Percentiles rank a stretch among this genome's conserved stretches.
phyloP scores from a whole-genome alignment of 1,140 invertebrate species.

The Gerris buenoi region DNA sequence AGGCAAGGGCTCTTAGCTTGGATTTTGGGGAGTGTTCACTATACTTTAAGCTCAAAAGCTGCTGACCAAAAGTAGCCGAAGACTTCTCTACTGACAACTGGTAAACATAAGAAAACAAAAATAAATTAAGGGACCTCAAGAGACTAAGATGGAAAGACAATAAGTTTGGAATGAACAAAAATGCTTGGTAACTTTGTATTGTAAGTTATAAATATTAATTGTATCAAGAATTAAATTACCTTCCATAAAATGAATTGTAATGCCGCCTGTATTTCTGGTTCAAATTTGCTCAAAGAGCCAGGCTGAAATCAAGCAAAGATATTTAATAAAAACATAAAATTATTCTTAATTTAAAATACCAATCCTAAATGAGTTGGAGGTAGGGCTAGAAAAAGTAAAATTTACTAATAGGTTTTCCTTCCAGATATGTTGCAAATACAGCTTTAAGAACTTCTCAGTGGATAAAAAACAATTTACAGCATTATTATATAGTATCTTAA shows the following conservation, averaged over 20 bases:
- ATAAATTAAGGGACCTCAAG: background rate
- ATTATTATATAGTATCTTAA: background rate
- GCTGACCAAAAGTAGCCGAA: conserved; percentile 14
- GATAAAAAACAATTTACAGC: background rate
- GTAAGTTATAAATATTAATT: background rate
- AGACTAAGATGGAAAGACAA: background rate
- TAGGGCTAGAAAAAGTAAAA: background rate
- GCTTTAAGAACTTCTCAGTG: background rate
- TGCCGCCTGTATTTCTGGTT: background rate
- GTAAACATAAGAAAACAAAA: background rate
- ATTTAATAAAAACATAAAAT: background rate
- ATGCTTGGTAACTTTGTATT: background rate
- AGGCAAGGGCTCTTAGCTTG: conserved; percentile 6
- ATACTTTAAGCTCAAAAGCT: conserved; percentile 12
- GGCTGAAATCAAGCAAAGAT: background rate
- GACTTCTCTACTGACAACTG: conserved; percentile 12
- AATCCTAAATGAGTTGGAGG: background rate
- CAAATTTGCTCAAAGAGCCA: background rate
- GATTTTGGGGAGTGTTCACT: background rate
- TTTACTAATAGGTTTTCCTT: background rate
- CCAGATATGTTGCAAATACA: no score
- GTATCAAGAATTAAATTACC: background rate
- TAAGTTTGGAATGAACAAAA: background rate
- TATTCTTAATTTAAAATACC: background rate
- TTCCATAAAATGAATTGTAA: background rate